These are phyloP conservation scores for Dione juno DNA, from an alignment of 2,888 invertebrate genomes.

Conservation along the genomic window DNA sequence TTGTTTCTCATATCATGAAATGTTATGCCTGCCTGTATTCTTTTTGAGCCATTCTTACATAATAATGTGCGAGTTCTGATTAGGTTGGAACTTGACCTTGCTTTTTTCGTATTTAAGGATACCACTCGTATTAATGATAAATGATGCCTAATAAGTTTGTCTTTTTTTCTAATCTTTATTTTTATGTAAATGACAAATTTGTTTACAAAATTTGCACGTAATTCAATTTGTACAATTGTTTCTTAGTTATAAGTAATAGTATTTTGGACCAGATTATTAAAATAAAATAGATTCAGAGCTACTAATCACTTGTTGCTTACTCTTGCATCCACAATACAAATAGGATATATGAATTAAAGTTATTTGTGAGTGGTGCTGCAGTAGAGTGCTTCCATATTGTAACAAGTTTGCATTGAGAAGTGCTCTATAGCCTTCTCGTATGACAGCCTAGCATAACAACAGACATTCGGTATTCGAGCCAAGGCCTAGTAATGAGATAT, in stretches of 20 bases:
- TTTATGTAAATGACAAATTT: neutral
- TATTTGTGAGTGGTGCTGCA: conserved; percentile 53
- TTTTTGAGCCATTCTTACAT: conserved; percentile 56
- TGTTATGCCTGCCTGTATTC: conserved; percentile 31
- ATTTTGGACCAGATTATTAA: no score
- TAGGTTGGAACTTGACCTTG: conserved; percentile 71
- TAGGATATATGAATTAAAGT: conserved; percentile 55
- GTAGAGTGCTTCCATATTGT: conserved; percentile 54
- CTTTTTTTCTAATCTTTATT: neutral
- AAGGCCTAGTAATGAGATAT: conserved; percentile 81
- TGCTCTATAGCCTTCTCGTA: conserved; percentile 79
- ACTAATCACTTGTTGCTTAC: conserved; percentile 37
- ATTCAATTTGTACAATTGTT: conserved; percentile 27
- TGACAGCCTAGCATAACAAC: conserved; percentile 79
- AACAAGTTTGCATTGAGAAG: conserved; percentile 80
- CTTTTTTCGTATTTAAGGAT: conserved; percentile 44
- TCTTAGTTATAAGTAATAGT: conserved; percentile 14
- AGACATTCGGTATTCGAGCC: conserved; percentile 80
- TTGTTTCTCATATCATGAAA: neutral
- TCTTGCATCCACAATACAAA: conserved; percentile 50
- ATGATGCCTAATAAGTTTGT: conserved; percentile 31
- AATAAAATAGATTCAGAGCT: no score
- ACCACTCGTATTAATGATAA: conserved; percentile 38
- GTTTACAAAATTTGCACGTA: conserved; percentile 16
- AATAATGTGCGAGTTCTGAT: conserved; percentile 59